Conservation (phyloP, 2,888 invertebrate species). For the Cinara cedri region DNA sequence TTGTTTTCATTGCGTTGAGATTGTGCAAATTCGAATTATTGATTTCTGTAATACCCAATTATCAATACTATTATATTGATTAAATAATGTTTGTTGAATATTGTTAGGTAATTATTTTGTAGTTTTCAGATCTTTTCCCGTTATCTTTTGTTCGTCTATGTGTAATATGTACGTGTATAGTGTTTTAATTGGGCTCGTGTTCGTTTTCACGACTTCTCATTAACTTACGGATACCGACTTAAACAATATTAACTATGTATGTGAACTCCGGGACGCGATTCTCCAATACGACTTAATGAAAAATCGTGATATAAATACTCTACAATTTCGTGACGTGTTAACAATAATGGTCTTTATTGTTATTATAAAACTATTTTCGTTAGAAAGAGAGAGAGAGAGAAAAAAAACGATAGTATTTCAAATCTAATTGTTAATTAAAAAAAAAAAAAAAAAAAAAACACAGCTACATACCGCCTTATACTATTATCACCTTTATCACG, state of each 20-base stretch:
- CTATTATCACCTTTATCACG: no score
- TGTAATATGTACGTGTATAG: no score
- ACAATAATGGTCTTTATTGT: conserved; percentile 21
- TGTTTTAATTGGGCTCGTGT: conserved; percentile 30
- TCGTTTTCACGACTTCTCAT: conserved; percentile 27
- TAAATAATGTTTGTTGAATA: no score
- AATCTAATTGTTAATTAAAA: conserved; percentile 24
- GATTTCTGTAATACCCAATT: no score
- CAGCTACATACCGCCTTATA: no score
- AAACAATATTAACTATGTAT: background rate
- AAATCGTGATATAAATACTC: conserved; percentile 38
- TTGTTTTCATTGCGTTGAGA: no score
- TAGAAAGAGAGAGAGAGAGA: no score
- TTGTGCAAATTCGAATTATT: no score
- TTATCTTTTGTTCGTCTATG: background rate
- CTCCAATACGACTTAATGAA: conserved; percentile 21
- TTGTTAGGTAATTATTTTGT: background rate
- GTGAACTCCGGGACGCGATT: background rate
- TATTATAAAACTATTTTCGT: conserved; percentile 2
- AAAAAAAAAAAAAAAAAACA: background rate
- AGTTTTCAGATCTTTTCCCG: background rate
- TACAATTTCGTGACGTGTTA: conserved; percentile 21
- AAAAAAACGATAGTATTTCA: conserved; percentile 8
- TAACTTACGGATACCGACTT: background rate
- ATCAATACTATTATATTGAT: no score